Conservation (phyloP, 2,797 vertebrate species). For the Agapornis canus region DNA sequence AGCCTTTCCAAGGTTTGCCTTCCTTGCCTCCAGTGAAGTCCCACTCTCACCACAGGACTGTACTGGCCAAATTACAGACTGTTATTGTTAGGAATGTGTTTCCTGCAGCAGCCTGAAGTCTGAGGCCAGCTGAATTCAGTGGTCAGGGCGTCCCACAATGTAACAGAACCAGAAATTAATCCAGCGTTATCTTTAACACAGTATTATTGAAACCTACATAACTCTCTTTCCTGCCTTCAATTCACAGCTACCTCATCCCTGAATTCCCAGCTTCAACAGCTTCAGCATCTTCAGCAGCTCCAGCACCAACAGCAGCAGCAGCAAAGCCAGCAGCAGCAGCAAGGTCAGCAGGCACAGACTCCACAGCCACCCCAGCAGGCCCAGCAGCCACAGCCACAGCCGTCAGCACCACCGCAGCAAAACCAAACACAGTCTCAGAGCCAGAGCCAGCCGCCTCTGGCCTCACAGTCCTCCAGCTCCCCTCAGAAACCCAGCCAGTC, state of each 20-base stretch:
- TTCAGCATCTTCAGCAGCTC: slow-evolving; percentile 96
- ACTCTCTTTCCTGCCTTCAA: slow-evolving; percentile 41
- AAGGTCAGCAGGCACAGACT: slow-evolving; percentile 71
- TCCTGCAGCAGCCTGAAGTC: neutral
- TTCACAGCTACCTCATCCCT: slow-evolving; percentile 98
- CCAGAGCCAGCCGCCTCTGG: slow-evolving; percentile 73
- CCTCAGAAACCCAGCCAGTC: slow-evolving; percentile 90
- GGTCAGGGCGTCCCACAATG: neutral
- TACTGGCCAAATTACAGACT: neutral
- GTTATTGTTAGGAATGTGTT: neutral
- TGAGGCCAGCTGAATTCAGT: neutral
- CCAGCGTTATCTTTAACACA: neutral
- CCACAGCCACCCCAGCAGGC: slow-evolving; percentile 78
- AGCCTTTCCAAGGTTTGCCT: neutral
- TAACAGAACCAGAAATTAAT: neutral
- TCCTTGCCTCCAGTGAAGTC: neutral
- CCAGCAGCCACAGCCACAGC: slow-evolving; percentile 80
- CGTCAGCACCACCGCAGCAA: slow-evolving; percentile 77
- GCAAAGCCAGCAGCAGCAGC: slow-evolving; percentile 80
- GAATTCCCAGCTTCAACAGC: slow-evolving; percentile 97
- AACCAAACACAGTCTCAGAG: slow-evolving; percentile 73
- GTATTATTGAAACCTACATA: neutral
- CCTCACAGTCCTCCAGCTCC: slow-evolving; percentile 79
- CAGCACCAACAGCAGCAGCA: slow-evolving; percentile 91
- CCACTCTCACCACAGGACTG: neutral